A percentile compares a stretch with the other conserved stretches of the same genome.
These are phyloP conservation scores for Microchirus variegatus DNA, from an alignment of 2,797 vertebrate species.

Conservation along the genomic window DNA sequence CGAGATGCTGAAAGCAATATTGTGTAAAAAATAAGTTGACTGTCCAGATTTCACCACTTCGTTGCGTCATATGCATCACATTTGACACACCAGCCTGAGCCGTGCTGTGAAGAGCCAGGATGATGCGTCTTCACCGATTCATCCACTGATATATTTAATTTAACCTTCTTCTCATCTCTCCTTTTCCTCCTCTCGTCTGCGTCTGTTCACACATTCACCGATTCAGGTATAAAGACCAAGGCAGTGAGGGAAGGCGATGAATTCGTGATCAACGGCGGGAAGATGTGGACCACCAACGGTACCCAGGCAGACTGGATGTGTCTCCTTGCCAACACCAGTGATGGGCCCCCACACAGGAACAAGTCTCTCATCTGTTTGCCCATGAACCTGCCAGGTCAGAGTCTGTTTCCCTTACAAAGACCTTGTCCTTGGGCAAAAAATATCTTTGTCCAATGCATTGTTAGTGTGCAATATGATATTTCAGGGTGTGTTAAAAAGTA, in stretches of 20 bases:
- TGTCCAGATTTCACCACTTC: neutral
- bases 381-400: constrained; percentile 84
- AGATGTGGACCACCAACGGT: constrained; percentile 88
- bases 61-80: neutral
- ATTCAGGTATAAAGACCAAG: constrained; percentile 84
- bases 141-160: neutral
- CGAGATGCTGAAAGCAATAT: neutral
- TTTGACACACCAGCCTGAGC: neutral
- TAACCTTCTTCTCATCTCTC: neutral
- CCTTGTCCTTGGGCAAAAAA: too few species aligned
- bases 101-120: neutral
- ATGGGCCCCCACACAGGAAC: constrained; percentile 82
- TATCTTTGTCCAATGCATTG: too few species aligned
- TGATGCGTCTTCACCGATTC: constrained; percentile 2
- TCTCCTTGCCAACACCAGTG: constrained; percentile 84
- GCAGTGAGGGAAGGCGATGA: constrained; percentile 85
- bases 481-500: too few species aligned
- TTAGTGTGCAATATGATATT: too few species aligned
- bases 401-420: neutral
- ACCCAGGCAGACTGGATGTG: constrained; percentile 89
- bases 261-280: constrained; percentile 85
- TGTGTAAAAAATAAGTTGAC: neutral
- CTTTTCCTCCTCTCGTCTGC: neutral
- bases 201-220: neutral
- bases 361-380: constrained; percentile 89